These are phyloP conservation scores for Halictus quadricinctus DNA, from an alignment of 2,888 invertebrate species.

Conservation along the genomic window DNA sequence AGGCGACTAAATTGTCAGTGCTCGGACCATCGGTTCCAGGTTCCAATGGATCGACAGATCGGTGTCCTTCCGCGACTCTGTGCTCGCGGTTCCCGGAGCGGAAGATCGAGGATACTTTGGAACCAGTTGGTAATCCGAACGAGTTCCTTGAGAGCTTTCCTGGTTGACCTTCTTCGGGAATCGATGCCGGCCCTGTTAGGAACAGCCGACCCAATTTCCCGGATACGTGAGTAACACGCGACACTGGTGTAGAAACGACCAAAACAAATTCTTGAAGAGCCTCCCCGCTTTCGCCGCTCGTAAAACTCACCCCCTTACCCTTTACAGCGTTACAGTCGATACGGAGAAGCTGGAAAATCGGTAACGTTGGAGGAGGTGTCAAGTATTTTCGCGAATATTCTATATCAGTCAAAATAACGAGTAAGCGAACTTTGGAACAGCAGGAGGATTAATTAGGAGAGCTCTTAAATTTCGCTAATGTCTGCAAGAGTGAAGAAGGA, in stretches of 20 bases:
- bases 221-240: conserved; percentile 47
- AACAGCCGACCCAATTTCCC: conserved; percentile 52
- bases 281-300: neutral
- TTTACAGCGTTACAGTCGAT: neutral
- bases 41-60: neutral
- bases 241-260: conserved; percentile 21
- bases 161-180: conserved; percentile 54
- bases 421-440: too few species aligned
- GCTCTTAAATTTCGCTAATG: too few species aligned
- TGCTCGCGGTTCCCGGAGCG: neutral
- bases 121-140: conserved; percentile 25
- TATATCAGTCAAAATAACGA: too few species aligned
- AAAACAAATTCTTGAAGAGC: conserved; percentile 42
- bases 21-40: neutral
- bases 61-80: neutral
- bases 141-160: conserved; percentile 50
- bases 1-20: neutral
- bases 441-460: too few species aligned
- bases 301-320: neutral
- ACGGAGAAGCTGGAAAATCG: neutral
- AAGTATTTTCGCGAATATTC: too few species aligned
- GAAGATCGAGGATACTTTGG: conserved; percentile 7
- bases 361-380: too few species aligned
- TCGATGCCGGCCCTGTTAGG: conserved; percentile 57
- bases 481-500: neutral